These are phyloP conservation scores for Mylabris sibirica DNA, from an alignment of 2,888 invertebrate genomes.

Conservation along the genomic window DNA sequence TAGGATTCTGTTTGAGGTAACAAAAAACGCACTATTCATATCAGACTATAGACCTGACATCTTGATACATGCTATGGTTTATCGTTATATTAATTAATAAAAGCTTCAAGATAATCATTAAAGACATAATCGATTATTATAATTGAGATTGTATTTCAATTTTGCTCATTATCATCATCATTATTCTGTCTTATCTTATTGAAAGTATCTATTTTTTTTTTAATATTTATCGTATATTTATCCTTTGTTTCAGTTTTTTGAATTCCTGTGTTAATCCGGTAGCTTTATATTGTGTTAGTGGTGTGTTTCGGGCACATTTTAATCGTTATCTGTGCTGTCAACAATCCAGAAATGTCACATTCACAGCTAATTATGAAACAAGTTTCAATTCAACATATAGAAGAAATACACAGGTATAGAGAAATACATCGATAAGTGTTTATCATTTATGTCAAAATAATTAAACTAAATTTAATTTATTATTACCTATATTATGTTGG, in stretches of 20 bases:
- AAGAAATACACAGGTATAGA: conserved; percentile 63
- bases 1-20: conserved; percentile 77
- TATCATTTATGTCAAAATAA: too few species aligned
- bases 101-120: too few species aligned
- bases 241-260: conserved; percentile 69
- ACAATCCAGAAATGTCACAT: conserved; percentile 60
- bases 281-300: conserved; percentile 86
- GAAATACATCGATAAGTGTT: neutral
- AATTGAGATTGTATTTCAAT: too few species aligned
- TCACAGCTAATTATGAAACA: conserved; percentile 60
- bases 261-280: conserved; percentile 93
- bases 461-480: too few species aligned
- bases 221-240: neutral
- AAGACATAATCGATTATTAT: too few species aligned
- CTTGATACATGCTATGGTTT: too few species aligned
- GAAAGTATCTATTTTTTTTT: neutral
- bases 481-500: too few species aligned
- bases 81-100: too few species aligned
- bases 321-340: conserved; percentile 89
- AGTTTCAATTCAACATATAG: conserved; percentile 70
- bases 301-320: conserved; percentile 82
- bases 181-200: too few species aligned
- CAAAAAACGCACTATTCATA: conserved; percentile 4
- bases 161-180: too few species aligned
- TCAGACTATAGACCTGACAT: too few species aligned